Percentiles rank a stretch among this genome's conserved stretches.
These are phyloP conservation scores for Aphidoletes aphidimyza DNA, from an alignment of 2,888 invertebrate species.

Conservation along the genomic window DNA sequence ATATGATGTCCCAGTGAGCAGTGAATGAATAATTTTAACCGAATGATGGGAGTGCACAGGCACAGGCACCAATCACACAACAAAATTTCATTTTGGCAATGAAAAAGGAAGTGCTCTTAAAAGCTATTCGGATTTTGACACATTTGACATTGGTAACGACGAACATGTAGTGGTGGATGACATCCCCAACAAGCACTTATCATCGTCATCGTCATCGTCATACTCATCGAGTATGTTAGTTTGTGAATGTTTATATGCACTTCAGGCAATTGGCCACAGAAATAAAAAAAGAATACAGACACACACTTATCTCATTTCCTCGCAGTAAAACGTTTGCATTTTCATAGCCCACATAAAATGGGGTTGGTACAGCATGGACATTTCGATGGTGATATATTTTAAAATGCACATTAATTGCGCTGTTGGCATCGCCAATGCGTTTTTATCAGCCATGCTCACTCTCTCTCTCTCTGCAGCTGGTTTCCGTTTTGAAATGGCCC, in stretches of 20 bases:
- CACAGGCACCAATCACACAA: no score
- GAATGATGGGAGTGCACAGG: background rate
- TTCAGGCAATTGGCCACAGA: background rate
- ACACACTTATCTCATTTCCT: constrained; percentile 43
- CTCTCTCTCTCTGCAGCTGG: background rate
- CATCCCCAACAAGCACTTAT: constrained; percentile 31
- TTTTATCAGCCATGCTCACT: background rate
- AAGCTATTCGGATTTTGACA: constrained; percentile 33
- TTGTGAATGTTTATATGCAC: constrained; percentile 44
- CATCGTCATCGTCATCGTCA: constrained; percentile 25
- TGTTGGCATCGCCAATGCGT: constrained; percentile 24
- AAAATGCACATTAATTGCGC: constrained; percentile 42
- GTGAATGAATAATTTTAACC: background rate
- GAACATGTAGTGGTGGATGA: constrained; percentile 18
- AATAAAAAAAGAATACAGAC: background rate
- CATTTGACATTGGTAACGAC: constrained; percentile 51
- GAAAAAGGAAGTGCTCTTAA: constrained; percentile 49
- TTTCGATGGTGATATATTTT: constrained; percentile 30
- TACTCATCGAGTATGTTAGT: no score
- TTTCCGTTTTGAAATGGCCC: constrained; percentile 7
- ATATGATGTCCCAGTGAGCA: background rate
- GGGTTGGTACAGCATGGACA: background rate
- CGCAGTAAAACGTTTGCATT: constrained; percentile 42
- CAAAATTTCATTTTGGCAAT: no score
- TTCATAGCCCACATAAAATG: background rate